Evolutionary conservation across 2,113 vertebrate genomes (phyloP).

Genomic region (Erinaceus europaeus): DNA sequence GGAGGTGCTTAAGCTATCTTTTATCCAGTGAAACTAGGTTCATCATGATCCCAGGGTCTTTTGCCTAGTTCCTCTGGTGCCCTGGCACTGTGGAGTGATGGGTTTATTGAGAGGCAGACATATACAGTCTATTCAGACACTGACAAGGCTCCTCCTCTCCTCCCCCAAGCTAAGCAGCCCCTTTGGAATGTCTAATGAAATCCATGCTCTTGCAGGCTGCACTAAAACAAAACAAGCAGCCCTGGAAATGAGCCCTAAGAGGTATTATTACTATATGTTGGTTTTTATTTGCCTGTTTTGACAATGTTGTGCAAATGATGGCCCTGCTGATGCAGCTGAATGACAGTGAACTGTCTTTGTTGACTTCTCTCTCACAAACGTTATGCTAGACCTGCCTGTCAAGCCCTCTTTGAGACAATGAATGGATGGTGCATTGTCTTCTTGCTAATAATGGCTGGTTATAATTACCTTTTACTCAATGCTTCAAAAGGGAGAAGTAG

Average conservation of each 20-base stretch:
- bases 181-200: conserved; percentile 36
- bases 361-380: conserved; percentile 27
- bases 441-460: not conserved
- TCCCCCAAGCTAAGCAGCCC: not conserved
- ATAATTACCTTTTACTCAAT: conserved; percentile 58
- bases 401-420: not conserved
- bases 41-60: not conserved
- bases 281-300: conserved; percentile 45
- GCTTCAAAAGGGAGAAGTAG: not conserved
- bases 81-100: not conserved
- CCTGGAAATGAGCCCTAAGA: conserved; percentile 30
- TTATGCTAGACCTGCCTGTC: not conserved
- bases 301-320: conserved; percentile 20
- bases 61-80: not conserved
- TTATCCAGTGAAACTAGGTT: not conserved
- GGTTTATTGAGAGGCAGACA: not conserved
- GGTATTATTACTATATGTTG: not conserved
- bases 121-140: not conserved
- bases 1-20: not conserved
- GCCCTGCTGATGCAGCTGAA: not conserved
- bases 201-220: not conserved
- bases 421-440: not conserved
- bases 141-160: not conserved
- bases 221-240: not conserved
- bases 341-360: not conserved